Evolutionary conservation across 2,113 vertebrate genomes (phyloP).

Genomic region (Steatornis caripensis): DNA sequence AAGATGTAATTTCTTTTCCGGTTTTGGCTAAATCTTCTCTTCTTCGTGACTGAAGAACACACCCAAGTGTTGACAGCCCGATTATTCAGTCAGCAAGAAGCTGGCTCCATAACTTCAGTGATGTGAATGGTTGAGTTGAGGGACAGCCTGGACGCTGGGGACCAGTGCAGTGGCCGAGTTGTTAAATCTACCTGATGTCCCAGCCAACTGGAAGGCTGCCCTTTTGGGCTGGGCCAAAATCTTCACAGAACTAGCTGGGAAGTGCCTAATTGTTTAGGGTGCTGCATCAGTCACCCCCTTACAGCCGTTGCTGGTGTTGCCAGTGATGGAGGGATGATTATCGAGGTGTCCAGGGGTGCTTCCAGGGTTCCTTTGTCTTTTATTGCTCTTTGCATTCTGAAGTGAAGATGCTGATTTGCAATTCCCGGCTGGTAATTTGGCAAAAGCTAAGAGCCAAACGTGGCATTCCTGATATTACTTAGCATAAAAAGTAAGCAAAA

Average conservation of each 20-base stretch:
- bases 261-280: background rate
- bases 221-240: rapidly evolving
- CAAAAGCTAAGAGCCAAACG: background rate
- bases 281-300: background rate
- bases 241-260: background rate
- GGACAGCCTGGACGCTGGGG: rapidly evolving
- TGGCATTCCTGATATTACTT: background rate
- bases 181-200: background rate
- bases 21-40: background rate
- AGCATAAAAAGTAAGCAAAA: background rate
- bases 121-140: background rate
- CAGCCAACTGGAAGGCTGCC: background rate
- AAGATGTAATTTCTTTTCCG: background rate
- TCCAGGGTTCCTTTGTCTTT: background rate
- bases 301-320: background rate
- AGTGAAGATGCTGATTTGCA: background rate
- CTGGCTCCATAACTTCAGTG: background rate
- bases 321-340: background rate
- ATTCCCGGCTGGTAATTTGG: background rate
- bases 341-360: background rate
- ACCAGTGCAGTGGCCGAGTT: rapidly evolving
- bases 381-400: background rate
- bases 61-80: rapidly evolving
- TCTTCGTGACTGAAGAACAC: background rate
- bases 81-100: rapidly evolving